phyloP scores from a whole-genome alignment of 2,797 vertebrate genomes.

The Kryptolebias ocellatus region DNA sequence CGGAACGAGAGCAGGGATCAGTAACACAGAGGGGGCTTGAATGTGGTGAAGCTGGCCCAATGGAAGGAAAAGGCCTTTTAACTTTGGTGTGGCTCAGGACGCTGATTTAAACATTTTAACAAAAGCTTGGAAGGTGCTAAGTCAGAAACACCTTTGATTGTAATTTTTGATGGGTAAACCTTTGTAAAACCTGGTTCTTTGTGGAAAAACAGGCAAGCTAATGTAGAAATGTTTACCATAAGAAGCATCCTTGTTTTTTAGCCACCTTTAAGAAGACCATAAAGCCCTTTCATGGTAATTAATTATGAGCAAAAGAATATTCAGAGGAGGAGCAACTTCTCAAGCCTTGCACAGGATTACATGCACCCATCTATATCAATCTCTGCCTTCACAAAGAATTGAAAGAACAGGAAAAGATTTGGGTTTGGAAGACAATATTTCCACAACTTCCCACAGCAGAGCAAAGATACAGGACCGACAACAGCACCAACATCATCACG shows the following conservation, averaged over 20 bases:
- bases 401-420: not conserved
- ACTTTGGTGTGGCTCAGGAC: constrained; percentile 9
- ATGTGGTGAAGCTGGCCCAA: constrained; percentile 8
- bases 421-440: not conserved
- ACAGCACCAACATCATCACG: not conserved
- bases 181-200: no score
- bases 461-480: not conserved
- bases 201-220: no score
- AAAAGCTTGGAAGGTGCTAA: constrained; percentile 35
- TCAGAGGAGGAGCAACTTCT: no score
- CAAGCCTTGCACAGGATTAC: no score
- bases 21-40: constrained; percentile 32
- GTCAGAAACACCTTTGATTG: constrained; percentile 7
- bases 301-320: no score
- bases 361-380: not conserved
- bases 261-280: no score
- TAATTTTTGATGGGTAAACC: not conserved
- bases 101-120: constrained; percentile 41
- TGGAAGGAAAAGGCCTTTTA: constrained; percentile 16
- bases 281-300: no score
- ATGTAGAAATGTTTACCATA: no score
- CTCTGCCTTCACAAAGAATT: not conserved
- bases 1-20: constrained; percentile 29
- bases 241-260: no score
- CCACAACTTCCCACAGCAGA: not conserved